These are phyloP conservation scores for Mesochorus sp. DNA, from an alignment of 2,888 invertebrate genomes.

Conservation along the genomic window DNA sequence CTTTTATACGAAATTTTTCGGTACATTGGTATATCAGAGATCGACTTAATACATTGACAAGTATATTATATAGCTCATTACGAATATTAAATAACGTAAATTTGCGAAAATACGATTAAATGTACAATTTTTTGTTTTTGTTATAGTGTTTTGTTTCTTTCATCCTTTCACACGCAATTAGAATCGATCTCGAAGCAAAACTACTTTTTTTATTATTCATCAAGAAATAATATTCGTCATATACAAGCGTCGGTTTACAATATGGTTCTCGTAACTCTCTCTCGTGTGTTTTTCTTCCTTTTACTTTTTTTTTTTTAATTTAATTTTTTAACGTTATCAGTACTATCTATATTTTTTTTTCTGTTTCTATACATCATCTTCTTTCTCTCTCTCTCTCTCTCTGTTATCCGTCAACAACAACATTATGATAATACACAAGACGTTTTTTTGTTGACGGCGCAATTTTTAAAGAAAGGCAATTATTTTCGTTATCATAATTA, in stretches of 20 bases:
- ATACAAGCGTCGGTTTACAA: constrained; percentile 78
- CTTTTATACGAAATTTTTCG: constrained; percentile 25
- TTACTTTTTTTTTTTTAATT: constrained; percentile 61
- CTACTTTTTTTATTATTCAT: constrained; percentile 79
- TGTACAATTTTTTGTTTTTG: constrained; percentile 35
- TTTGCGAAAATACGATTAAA: constrained; percentile 41
- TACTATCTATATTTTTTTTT: constrained; percentile 65
- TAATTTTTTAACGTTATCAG: too few species aligned
- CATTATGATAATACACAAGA: constrained; percentile 59
- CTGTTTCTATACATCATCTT: too few species aligned
- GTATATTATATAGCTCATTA: constrained; percentile 66
- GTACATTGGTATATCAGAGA: constrained; percentile 66
- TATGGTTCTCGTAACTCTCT: constrained; percentile 64
- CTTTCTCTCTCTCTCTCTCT: constrained; percentile 62
- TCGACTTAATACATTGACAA: constrained; percentile 72
- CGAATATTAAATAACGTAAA: constrained; percentile 70
- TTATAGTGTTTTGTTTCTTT: constrained; percentile 14
- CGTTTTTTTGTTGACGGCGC: constrained; percentile 67
- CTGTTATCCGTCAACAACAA: constrained; percentile 55
- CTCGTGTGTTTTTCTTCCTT: constrained; percentile 29
- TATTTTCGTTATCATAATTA: constrained; percentile 43
- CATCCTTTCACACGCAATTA: constrained; percentile 68
- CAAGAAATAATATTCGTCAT: constrained; percentile 77
- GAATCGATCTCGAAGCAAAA: constrained; percentile 74
- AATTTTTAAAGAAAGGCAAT: constrained; percentile 51